Evolutionary conservation across 1,140 invertebrate species (phyloP).

Genomic region (Rhagoletis pomonella): DNA sequence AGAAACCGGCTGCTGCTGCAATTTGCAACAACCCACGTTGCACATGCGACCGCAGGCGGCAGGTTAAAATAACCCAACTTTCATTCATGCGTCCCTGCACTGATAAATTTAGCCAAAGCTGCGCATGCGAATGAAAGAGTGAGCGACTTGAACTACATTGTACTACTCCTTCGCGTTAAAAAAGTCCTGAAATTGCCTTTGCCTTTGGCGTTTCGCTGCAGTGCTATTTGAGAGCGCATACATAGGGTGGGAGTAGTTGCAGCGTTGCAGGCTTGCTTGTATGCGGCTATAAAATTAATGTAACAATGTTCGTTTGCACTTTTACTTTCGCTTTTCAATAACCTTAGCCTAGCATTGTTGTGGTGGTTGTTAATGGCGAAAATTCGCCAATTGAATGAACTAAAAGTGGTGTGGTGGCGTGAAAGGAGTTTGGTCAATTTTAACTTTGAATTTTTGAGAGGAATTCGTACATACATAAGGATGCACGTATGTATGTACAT

Average conservation of each 20-base stretch:
- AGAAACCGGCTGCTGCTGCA: slow-evolving; percentile 21
- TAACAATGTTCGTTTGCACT: not conserved
- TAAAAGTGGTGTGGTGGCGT: not conserved
- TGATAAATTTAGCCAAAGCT: no score
- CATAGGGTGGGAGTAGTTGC: no score
- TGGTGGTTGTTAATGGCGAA: not conserved
- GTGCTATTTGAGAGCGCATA: not conserved
- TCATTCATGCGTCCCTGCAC: slow-evolving; percentile 23
- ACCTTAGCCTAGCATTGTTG: not conserved
- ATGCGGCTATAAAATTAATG: slow-evolving; percentile 10
- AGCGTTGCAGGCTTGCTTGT: not conserved
- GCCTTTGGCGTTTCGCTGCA: not conserved
- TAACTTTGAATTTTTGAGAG: no score
- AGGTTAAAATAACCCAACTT: not conserved
- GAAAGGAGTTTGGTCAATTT: no score
- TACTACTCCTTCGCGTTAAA: not conserved
- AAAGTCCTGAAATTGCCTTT: not conserved
- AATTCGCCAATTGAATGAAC: not conserved
- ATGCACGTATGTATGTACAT: no score
- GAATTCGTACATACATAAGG: no score
- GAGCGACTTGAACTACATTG: not conserved
- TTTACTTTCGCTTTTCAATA: slow-evolving; percentile 38
- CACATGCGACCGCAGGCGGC: not conserved
- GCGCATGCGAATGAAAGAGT: not conserved
- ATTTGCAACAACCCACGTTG: slow-evolving; percentile 1